Evolutionary conservation across 1,140 invertebrate genomes (phyloP).

Genomic region (Pentalonia nigronervosa): DNA sequence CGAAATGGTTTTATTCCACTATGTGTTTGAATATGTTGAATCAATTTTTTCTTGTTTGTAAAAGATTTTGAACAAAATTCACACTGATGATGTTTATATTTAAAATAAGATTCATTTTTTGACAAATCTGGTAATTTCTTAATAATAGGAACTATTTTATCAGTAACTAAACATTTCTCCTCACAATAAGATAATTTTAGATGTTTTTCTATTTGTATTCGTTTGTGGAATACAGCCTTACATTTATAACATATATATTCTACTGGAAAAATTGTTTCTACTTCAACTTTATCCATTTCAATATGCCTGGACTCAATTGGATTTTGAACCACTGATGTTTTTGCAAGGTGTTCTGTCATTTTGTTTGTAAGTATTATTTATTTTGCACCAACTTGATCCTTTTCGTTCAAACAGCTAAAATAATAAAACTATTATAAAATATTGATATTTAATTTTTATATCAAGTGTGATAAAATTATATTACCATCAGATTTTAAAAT

Average conservation of each 20-base stretch:
- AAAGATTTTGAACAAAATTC: slow-evolving; percentile 58
- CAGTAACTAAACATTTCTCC: background rate
- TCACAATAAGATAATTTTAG: background rate
- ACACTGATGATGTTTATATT: slow-evolving; percentile 32
- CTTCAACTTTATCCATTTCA: slow-evolving; percentile 18
- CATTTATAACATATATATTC: slow-evolving; percentile 35
- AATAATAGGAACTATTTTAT: slow-evolving; percentile 25
- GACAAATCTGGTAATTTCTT: slow-evolving; percentile 18
- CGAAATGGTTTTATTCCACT: slow-evolving; percentile 9
- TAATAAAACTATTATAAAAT: background rate
- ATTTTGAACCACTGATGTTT: background rate
- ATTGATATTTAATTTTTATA: background rate
- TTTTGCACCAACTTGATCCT: slow-evolving; percentile 21
- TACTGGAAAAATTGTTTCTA: background rate
- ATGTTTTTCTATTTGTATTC: slow-evolving; percentile 31
- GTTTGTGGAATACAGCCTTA: slow-evolving; percentile 5
- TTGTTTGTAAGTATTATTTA: background rate
- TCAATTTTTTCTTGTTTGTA: slow-evolving; percentile 41
- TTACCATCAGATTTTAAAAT: background rate
- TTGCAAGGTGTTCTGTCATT: background rate
- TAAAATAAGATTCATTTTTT: slow-evolving; percentile 1
- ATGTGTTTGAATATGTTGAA: slow-evolving; percentile 44
- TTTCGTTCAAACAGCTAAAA: background rate
- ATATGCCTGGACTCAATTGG: background rate
- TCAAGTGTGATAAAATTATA: background rate